Evolutionary conservation across 1,140 invertebrate species (phyloP).

Genomic region (Teleopsis dalmanni): DNA sequence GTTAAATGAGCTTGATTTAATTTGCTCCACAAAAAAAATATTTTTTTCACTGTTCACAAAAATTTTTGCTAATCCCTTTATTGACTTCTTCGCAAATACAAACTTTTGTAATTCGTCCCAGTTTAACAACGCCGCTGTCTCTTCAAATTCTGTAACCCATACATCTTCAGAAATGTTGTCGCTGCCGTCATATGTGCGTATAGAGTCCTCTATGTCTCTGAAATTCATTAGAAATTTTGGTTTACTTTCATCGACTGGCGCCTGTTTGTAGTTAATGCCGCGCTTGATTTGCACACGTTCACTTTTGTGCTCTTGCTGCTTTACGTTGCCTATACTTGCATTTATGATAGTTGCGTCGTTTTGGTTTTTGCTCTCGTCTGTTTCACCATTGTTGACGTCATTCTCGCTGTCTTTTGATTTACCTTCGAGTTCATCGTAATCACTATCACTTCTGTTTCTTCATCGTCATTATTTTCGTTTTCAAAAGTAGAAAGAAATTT

Average conservation of each 20-base stretch:
- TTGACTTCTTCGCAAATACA: slow-evolving; percentile 5
- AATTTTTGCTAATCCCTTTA: not conserved
- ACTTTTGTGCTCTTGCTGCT: not conserved
- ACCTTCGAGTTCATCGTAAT: too few relatives aligned
- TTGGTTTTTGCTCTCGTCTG: too few relatives aligned
- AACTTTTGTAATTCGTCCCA: slow-evolving; percentile 1
- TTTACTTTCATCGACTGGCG: not conserved
- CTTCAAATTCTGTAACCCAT: not conserved
- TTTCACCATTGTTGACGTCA: too few relatives aligned
- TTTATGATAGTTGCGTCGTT: too few relatives aligned
- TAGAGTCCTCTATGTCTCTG: too few relatives aligned
- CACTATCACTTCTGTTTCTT: not conserved
- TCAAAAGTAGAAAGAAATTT: not conserved
- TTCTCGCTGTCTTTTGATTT: too few relatives aligned
- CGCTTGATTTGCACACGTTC: not conserved
- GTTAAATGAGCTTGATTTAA: not conserved
- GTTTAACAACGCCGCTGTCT: not conserved
- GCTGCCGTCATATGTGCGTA: not conserved
- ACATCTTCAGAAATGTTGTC: not conserved
- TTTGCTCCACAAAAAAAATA: not conserved
- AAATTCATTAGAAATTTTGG: not conserved
- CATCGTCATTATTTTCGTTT: not conserved
- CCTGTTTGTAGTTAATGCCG: not conserved
- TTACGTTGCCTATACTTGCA: not conserved
- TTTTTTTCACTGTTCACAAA: not conserved